Evolutionary conservation across 2,888 invertebrate genomes (phyloP).

Genomic region (Bellardia pandia): DNA sequence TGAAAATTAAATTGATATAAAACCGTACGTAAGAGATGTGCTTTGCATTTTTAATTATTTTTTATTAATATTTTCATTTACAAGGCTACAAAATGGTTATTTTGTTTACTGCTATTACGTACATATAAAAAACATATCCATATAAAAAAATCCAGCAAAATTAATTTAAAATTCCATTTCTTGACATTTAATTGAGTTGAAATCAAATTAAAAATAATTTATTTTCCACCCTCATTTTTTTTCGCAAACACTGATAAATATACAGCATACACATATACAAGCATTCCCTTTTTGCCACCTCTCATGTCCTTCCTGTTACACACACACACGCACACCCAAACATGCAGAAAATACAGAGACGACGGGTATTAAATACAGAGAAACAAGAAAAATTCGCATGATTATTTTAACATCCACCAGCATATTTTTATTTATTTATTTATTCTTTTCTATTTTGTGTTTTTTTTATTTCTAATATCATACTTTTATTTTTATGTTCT

Average conservation of each 20-base stretch:
- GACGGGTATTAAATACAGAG: not conserved
- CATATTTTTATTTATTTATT: constrained; percentile 58
- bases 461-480: constrained; percentile 19
- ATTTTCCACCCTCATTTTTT: constrained; percentile 80
- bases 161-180: constrained; percentile 84
- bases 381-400: constrained; percentile 46
- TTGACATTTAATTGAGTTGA: constrained; percentile 84
- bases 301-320: constrained; percentile 29
- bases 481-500: constrained; percentile 34
- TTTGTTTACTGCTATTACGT: not conserved
- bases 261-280: constrained; percentile 15
- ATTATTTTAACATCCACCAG: constrained; percentile 60
- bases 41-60: constrained; percentile 26
- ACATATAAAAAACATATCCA: not conserved
- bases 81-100: not conserved
- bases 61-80: constrained; percentile 28
- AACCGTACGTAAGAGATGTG: not conserved
- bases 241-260: constrained; percentile 69
- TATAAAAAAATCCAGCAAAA: constrained; percentile 74
- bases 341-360: not conserved
- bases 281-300: not conserved
- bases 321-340: not conserved
- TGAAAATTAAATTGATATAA: too few species aligned
- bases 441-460: constrained; percentile 34
- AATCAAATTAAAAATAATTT: constrained; percentile 84